phyloP scores from a whole-genome alignment of 92 coral and sea anemone species.

The Diadumene lineata region DNA sequence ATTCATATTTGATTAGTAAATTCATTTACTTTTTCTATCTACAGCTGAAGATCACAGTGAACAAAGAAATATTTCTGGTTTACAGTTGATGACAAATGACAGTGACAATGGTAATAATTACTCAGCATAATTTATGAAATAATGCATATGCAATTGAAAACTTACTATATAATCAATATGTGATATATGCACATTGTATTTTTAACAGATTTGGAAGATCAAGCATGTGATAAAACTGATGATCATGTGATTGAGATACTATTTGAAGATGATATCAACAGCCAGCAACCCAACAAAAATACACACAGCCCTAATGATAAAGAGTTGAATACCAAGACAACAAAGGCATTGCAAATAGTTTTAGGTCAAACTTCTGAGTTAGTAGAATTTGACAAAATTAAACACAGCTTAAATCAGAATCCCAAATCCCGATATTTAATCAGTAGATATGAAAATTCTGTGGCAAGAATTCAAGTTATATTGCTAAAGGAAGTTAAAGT shows the following conservation, averaged over 20 bases:
- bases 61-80: neutral
- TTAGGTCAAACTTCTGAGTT: constrained; percentile 2
- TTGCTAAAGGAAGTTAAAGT: neutral
- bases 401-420: neutral
- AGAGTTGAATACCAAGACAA: constrained; percentile 8
- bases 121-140: constrained; percentile 13
- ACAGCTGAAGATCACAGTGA: neutral
- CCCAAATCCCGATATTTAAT: constrained; percentile 2
- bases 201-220: neutral
- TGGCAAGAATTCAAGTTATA: constrained; percentile 5
- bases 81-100: neutral
- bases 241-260: constrained; percentile 7
- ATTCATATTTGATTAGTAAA: neutral
- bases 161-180: neutral
- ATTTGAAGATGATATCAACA: constrained; percentile 12
- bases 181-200: neutral
- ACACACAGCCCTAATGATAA: neutral
- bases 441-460: neutral
- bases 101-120: neutral
- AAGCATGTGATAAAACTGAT: neutral
- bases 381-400: constrained; percentile 15
- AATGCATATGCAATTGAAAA: constrained; percentile 11
- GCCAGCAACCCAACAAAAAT: constrained; percentile 1
- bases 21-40: neutral
- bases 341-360: constrained; percentile 13